phyloP scores from a whole-genome alignment of 2,888 invertebrate species.

The Pelosia muscerda region DNA sequence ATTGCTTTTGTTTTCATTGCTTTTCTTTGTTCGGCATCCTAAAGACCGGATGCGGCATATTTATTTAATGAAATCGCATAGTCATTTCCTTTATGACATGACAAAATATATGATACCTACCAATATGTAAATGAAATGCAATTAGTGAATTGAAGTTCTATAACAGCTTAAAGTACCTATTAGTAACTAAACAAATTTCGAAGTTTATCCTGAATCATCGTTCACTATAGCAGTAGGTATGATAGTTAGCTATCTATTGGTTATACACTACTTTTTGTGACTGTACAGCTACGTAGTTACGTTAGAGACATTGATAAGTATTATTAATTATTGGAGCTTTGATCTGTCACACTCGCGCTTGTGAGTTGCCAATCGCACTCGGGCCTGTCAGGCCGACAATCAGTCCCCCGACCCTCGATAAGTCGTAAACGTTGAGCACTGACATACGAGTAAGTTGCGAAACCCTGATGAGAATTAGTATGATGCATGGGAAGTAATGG shows the following conservation, averaged over 20 bases:
- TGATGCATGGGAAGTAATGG: not conserved
- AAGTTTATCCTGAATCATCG: too few relatives aligned
- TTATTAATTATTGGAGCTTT: conserved; percentile 69
- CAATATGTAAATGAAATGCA: too few relatives aligned
- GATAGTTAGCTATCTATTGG: too few relatives aligned
- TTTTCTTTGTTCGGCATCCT: not conserved
- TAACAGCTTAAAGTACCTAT: too few relatives aligned
- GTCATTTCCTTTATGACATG: not conserved
- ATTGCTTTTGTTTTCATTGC: not conserved
- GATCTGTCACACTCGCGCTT: conserved; percentile 64
- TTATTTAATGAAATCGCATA: not conserved
- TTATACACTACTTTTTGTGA: conserved; percentile 3
- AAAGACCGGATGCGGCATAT: not conserved
- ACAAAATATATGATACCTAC: too few relatives aligned
- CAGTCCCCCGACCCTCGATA: conserved; percentile 57
- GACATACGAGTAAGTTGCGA: not conserved
- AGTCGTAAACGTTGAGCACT: conserved; percentile 17
- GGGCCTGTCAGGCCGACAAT: conserved; percentile 62
- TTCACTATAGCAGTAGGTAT: too few relatives aligned
- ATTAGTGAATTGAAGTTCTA: too few relatives aligned
- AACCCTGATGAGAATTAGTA: not conserved
- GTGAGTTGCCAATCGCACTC: conserved; percentile 70
- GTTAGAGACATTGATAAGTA: conserved; percentile 47
- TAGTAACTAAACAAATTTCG: too few relatives aligned
- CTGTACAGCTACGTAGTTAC: conserved; percentile 2